Evolutionary conservation across 2,113 vertebrate species (phyloP), one percentile per base, ranked within the genome.

Genomic region (Cebus imitator): DNA sequence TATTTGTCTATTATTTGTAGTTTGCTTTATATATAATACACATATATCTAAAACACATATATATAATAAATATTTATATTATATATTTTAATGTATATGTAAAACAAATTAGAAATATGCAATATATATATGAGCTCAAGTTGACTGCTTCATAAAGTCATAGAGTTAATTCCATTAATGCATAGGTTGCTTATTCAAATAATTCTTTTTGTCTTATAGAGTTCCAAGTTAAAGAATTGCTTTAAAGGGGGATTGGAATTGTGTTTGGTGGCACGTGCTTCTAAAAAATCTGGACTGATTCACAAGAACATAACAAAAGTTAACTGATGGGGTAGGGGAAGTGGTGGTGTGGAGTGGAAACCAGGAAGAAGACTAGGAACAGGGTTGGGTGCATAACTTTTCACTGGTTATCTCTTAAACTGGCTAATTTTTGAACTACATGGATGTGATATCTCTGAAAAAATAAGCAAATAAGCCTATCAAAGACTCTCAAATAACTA

Each of bases 241-340:
- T 27, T 88, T 73, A 57, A 18, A 23, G 35, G n/a, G 8, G 66
- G 76, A 81, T 64, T 64, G 5, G 55, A 61, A 87, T 43, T 79
- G 1, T 7, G 8, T 84, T 96, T 96, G 45, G 27, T 83, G 20
- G 6, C 7, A 32, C 61, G 40, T 68, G 25, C 18, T 20, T 76
- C 43, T 81, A 82, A 48, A 72, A 85, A 25, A 2, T 75, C 25
- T 66, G 37, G 35, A 73, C 50, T 68, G 43, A 50, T 68, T 94
- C 14, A n/a, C 27, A 88, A 64, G 45, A 84, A 50, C 6, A 27
- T 88, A 68, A 61, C 48, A 76, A 68, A 93, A 78, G 35, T 32
- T 72, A 57, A 6, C 45, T 0, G 0, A 18, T 32, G 2, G 30
- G 37, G 21, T 10, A 0, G 18, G 35, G 11, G 23, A 58, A 30